Conservation (phyloP, 2,888 invertebrate species). For the Julus scanicus region DNA sequence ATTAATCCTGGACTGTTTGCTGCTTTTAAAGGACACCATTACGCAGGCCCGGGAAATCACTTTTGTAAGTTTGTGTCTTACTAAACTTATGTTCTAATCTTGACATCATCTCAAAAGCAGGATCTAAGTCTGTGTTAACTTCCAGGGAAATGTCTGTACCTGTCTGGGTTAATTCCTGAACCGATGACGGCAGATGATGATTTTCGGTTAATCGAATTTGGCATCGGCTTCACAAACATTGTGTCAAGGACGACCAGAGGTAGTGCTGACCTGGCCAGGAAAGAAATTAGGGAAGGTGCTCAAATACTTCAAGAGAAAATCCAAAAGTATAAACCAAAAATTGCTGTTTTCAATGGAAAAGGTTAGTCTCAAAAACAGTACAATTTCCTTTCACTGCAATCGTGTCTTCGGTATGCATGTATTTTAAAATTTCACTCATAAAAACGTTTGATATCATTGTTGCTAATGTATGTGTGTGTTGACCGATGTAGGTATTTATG, state of each 20-base stretch:
- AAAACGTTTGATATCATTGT: background rate
- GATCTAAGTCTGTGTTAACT: background rate
- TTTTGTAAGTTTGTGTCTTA: slow-evolving; percentile 78
- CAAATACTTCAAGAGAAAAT: slow-evolving; percentile 89
- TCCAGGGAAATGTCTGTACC: slow-evolving; percentile 90
- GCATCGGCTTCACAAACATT: slow-evolving; percentile 99
- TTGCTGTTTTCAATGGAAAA: slow-evolving; percentile 98
- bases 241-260: slow-evolving; percentile 95
- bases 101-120: background rate
- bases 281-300: slow-evolving; percentile 72
- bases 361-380: slow-evolving; percentile 67
- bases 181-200: slow-evolving; percentile 98
- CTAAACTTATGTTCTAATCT: background rate
- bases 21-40: slow-evolving; percentile 98
- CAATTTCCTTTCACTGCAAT: slow-evolving; percentile 22
- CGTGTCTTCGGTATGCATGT: background rate
- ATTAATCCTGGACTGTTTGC: slow-evolving; percentile 98
- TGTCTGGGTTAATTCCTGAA: slow-evolving; percentile 92
- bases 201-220: slow-evolving; percentile 89
- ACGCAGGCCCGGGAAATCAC: slow-evolving; percentile 98
- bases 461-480: background rate
- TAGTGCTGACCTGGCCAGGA: slow-evolving; percentile 91
- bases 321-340: slow-evolving; percentile 91
- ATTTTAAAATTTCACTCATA: too few relatives aligned
- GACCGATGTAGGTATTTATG: slow-evolving; percentile 79